Evolutionary conservation across 2,113 vertebrate species (phyloP).

Genomic region (Lasiurus cinereus): DNA sequence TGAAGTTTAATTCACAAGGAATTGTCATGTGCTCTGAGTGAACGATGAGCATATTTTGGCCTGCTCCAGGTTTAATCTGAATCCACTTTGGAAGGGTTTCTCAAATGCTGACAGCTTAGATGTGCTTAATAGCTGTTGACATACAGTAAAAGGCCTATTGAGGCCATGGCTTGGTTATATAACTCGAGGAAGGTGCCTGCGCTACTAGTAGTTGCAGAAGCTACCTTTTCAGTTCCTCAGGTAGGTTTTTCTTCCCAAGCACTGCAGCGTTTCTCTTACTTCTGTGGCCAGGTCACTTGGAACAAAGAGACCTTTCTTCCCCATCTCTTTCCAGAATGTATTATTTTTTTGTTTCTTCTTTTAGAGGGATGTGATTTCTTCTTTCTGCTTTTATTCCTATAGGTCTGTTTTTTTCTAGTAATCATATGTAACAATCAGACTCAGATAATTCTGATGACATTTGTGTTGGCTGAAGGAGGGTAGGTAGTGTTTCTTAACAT

Average conservation of each 20-base stretch:
- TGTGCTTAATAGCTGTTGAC: slow-evolving; percentile 70
- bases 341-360: background rate
- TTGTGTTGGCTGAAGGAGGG: slow-evolving; percentile 14
- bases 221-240: slow-evolving; percentile 50
- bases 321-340: slow-evolving; percentile 30
- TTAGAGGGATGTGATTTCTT: background rate
- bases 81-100: slow-evolving; percentile 63
- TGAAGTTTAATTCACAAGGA: slow-evolving; percentile 76
- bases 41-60: slow-evolving; percentile 61
- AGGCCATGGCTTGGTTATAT: slow-evolving; percentile 70
- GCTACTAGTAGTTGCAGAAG: slow-evolving; percentile 41
- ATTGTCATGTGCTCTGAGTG: slow-evolving; percentile 63
- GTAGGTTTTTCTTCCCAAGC: background rate
- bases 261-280: slow-evolving; percentile 40
- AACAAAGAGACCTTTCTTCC: background rate
- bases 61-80: slow-evolving; percentile 41
- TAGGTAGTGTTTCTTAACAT: slow-evolving; percentile 59
- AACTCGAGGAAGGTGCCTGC: slow-evolving; percentile 45
- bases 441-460: slow-evolving; percentile 14
- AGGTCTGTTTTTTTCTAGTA: slow-evolving; percentile 24
- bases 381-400: background rate
- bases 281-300: slow-evolving; percentile 48
- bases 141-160: slow-evolving; percentile 42
- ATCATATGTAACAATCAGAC: background rate
- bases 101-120: slow-evolving; percentile 66